phyloP scores from a whole-genome alignment of 2,888 invertebrate genomes.

The Auanema freiburgensis region DNA sequence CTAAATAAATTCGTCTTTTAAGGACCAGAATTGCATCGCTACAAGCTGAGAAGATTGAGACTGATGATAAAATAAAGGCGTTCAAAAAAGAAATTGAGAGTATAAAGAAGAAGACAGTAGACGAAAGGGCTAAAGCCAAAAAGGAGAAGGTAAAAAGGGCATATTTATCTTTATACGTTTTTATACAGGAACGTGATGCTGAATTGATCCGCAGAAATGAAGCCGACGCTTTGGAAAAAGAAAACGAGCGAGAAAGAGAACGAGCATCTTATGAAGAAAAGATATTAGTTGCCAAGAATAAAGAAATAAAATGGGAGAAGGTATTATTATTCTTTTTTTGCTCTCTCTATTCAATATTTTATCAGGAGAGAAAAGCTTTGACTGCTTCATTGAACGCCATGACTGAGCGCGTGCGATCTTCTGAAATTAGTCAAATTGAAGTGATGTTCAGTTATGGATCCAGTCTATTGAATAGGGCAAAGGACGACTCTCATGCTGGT shows the following conservation, averaged over 20 bases:
- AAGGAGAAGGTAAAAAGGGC: constrained; percentile 32
- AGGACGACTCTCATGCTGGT: constrained; percentile 23
- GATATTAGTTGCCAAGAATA: constrained; percentile 4
- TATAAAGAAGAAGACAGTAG: constrained; percentile 43
- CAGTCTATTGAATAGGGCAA: constrained; percentile 26
- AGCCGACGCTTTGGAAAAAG: constrained; percentile 16
- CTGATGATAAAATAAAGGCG: constrained; percentile 40
- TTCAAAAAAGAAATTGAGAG: constrained; percentile 39
- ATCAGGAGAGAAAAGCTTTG: constrained; percentile 26
- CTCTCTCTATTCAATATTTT: neutral
- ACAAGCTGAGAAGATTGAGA: constrained; percentile 30
- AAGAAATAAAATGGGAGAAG: constrained; percentile 19
- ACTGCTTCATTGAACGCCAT: constrained; percentile 16
- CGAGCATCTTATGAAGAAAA: constrained; percentile 14
- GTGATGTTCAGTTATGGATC: constrained; percentile 20
- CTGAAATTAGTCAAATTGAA: constrained; percentile 27
- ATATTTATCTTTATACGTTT: neutral
- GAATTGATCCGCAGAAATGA: constrained; percentile 21
- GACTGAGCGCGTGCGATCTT: constrained; percentile 31
- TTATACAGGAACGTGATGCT: constrained; percentile 12
- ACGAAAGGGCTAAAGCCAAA: constrained; percentile 38
- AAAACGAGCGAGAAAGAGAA: constrained; percentile 18
- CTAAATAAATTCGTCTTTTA: constrained; percentile 7
- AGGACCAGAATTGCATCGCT: constrained; percentile 27
- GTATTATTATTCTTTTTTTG: neutral